Evolutionary conservation across 1,140 invertebrate species (phyloP).

Genomic region (Camponotus vicinus): DNA sequence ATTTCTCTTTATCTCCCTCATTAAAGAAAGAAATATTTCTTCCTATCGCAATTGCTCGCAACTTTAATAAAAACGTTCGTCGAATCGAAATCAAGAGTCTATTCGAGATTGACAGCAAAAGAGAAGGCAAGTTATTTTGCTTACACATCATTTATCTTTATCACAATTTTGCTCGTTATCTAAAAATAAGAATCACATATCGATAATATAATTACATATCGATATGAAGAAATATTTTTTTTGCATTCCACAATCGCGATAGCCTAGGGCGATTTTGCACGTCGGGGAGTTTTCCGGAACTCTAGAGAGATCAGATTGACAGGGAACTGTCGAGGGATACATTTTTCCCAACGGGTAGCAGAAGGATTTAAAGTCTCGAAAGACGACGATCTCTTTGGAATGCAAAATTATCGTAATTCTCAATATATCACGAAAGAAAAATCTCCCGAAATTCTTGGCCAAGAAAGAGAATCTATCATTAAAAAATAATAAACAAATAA

Average conservation of each 20-base stretch:
- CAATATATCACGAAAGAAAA: neutral
- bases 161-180: neutral
- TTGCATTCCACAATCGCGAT: neutral
- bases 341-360: neutral
- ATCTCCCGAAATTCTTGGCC: neutral
- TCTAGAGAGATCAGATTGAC: slow-evolving; percentile 19
- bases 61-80: neutral
- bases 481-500: neutral
- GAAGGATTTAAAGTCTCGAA: too few relatives aligned
- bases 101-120: neutral
- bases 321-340: neutral
- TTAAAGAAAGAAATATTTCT: neutral
- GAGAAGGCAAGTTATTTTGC: neutral
- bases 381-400: slow-evolving; percentile 13
- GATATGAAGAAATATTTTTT: neutral
- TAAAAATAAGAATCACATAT: slow-evolving; percentile 12
- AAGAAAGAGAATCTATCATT: neutral
- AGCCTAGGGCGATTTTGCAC: slow-evolving; percentile 4
- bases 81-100: neutral
- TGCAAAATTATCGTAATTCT: neutral
- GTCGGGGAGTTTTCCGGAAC: slow-evolving; percentile 12
- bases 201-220: neutral
- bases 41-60: neutral
- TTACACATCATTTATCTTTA: neutral
- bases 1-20: neutral